A percentile compares a stretch with the other conserved stretches of the same genome.
Evolutionary conservation across 2,888 invertebrate genomes (phyloP).

Genomic region (Phrixothrix hirtus): DNA sequence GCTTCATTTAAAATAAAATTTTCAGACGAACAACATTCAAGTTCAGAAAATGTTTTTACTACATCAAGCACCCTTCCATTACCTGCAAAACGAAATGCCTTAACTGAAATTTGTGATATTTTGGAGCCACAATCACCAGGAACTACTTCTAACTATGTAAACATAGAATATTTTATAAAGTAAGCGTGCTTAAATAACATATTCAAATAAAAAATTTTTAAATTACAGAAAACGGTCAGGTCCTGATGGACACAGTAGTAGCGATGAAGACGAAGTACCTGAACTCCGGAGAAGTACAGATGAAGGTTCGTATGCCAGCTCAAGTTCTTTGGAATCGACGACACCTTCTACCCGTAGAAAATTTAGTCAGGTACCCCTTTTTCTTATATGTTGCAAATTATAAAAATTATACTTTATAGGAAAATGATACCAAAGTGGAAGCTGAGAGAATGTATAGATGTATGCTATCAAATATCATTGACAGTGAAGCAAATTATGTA

Average conservation of each 20-base stretch:
- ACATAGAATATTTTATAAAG: slow-evolving; percentile 90
- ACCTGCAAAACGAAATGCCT: slow-evolving; percentile 56
- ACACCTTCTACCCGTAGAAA: slow-evolving; percentile 57
- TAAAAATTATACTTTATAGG: too few species aligned
- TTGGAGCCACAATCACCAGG: slow-evolving; percentile 77
- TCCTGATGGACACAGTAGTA: slow-evolving; percentile 45
- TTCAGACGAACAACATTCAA: slow-evolving; percentile 58
- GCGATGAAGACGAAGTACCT: slow-evolving; percentile 58
- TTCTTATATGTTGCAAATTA: too few species aligned
- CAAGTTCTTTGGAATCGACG: slow-evolving; percentile 58
- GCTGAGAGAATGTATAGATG: slow-evolving; percentile 85
- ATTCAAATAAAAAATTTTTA: too few species aligned
- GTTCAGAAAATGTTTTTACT: slow-evolving; percentile 67
- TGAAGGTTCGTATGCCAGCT: slow-evolving; percentile 56
- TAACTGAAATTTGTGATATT: slow-evolving; percentile 34
- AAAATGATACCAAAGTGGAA: slow-evolving; percentile 68
- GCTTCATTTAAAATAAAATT: not conserved
- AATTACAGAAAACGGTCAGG: slow-evolving; percentile 23
- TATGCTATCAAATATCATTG: slow-evolving; percentile 86
- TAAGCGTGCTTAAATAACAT: too few species aligned
- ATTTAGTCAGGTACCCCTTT: slow-evolving; percentile 46
- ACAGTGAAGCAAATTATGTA: slow-evolving; percentile 88
- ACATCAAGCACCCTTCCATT: slow-evolving; percentile 65
- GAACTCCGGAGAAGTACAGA: slow-evolving; percentile 51
- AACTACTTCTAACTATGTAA: slow-evolving; percentile 84